These are phyloP conservation scores for Diadegma fenestrale DNA, from an alignment of 2,888 invertebrate species.

Conservation along the genomic window DNA sequence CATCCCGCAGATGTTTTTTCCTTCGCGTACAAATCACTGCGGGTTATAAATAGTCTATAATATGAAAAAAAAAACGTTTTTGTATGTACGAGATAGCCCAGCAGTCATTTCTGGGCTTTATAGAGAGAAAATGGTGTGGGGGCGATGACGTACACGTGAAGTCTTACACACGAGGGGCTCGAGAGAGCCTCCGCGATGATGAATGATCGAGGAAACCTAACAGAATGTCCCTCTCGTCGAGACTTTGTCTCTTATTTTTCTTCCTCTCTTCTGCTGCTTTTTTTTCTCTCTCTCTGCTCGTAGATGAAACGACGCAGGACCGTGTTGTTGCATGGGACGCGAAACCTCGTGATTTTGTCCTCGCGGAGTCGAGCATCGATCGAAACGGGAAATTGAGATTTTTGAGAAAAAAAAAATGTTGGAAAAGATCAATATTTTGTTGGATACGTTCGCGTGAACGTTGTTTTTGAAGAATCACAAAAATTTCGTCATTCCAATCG, in stretches of 20 bases:
- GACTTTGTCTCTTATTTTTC: constrained; percentile 66
- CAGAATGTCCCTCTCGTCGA: constrained; percentile 74
- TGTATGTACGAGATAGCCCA: constrained; percentile 25
- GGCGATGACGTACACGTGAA: constrained; percentile 64
- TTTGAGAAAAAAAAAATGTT: no score
- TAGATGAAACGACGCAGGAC: constrained; percentile 26
- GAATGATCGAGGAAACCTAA: constrained; percentile 78
- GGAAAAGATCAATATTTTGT: no score
- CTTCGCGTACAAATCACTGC: constrained; percentile 42
- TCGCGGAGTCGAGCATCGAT: neutral
- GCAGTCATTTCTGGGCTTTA: constrained; percentile 34
- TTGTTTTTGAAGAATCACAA: no score
- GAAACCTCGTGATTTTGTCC: neutral
- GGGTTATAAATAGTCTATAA: constrained; percentile 60
- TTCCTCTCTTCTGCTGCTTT: constrained; percentile 14
- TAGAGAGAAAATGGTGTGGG: constrained; percentile 42
- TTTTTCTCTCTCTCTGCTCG: neutral
- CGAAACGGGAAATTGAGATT: neutral
- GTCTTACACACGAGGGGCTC: constrained; percentile 73
- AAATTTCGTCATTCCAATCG: no score
- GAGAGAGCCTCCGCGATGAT: constrained; percentile 81
- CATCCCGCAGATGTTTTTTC: neutral
- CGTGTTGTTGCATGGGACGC: constrained; percentile 51
- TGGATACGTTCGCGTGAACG: no score
- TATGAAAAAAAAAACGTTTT: constrained; percentile 18